Percentiles rank a stretch among this genome's conserved stretches.
Conservation (phyloP, 2,113 vertebrate species). For the Gorilla gorilla region DNA sequence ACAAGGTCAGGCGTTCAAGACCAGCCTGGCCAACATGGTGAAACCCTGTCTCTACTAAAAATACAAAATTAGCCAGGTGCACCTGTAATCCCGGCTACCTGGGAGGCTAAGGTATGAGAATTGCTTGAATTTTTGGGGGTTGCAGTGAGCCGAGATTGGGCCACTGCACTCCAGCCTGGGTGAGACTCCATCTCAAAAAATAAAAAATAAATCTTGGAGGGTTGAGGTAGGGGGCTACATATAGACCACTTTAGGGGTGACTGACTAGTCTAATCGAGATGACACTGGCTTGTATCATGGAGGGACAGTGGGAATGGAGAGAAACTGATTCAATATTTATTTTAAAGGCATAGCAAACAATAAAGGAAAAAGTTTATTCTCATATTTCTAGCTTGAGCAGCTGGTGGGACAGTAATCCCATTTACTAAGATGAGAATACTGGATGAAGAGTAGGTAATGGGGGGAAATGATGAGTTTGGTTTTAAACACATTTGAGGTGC, state of each 20-base stretch:
- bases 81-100: too few species aligned
- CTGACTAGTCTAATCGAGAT: not conserved
- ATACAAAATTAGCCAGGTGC: too few species aligned
- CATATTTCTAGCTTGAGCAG: not conserved
- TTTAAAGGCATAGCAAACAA: not conserved
- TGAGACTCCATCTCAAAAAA: too few species aligned
- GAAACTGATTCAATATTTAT: not conserved
- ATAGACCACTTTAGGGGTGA: not conserved
- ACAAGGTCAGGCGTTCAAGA: too few species aligned
- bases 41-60: too few species aligned
- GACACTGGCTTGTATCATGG: not conserved
- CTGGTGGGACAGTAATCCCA: not conserved
- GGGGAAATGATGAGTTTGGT: not conserved
- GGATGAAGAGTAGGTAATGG: not conserved
- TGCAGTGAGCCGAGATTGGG: too few species aligned
- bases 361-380: not conserved
- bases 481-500: not conserved
- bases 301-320: not conserved
- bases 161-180: too few species aligned
- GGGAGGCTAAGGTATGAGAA: too few species aligned
- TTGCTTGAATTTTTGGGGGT: too few species aligned
- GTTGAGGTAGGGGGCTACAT: not conserved
- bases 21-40: too few species aligned
- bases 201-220: not conserved
- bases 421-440: not conserved